Conservation (phyloP, 2,888 invertebrate genomes). For the Caenorhabditis doughertyi region DNA sequence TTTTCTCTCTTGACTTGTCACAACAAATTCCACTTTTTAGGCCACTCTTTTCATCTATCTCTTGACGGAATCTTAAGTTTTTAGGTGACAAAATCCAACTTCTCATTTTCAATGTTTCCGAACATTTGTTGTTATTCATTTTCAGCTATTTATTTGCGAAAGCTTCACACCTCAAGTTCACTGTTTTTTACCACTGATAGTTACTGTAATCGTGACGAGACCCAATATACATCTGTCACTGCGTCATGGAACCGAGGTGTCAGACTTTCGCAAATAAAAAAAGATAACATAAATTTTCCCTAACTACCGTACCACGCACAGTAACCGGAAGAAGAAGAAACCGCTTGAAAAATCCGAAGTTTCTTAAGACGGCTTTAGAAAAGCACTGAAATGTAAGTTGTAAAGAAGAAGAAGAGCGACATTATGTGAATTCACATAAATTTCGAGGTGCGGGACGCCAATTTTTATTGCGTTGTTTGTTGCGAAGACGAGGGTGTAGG, state of each 20-base stretch:
- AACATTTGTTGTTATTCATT: neutral
- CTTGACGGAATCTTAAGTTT: conserved; percentile 16
- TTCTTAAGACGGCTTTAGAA: neutral
- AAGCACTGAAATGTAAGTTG: conserved; percentile 7
- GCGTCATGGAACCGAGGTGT: too few relatives aligned
- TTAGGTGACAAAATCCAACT: conserved; percentile 25
- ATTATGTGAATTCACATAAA: conserved; percentile 59
- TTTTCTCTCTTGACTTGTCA: conserved; percentile 45
- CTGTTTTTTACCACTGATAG: too few relatives aligned
- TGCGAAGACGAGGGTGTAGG: conserved; percentile 31
- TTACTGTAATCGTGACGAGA: too few relatives aligned
- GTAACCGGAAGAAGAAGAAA: too few relatives aligned
- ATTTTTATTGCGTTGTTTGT: conserved; percentile 61
- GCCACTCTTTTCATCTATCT: conserved; percentile 32
- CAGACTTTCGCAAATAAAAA: too few relatives aligned
- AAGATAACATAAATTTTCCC: too few relatives aligned
- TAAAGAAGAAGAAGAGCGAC: neutral
- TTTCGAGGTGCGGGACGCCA: conserved; percentile 51
- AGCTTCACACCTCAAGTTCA: too few relatives aligned
- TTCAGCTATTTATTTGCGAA: too few relatives aligned
- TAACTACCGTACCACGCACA: too few relatives aligned
- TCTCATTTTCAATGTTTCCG: neutral
- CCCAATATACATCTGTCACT: too few relatives aligned
- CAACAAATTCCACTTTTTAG: conserved; percentile 48
- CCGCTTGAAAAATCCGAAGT: too few relatives aligned